Evolutionary conservation across 2,888 invertebrate genomes (phyloP).

Genomic region (Leucophora obtusa): DNA sequence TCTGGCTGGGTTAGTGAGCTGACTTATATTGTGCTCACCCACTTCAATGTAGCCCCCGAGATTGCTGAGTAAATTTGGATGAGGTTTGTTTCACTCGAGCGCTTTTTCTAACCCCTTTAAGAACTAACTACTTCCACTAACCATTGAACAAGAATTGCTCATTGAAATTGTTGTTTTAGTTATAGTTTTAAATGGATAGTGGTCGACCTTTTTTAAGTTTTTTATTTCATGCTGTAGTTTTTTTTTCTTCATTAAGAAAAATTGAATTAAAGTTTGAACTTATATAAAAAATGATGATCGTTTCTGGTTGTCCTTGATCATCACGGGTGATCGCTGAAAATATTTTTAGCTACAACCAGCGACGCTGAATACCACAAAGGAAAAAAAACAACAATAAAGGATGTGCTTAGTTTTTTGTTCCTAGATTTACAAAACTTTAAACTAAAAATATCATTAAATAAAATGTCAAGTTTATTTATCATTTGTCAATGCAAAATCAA

Average conservation of each 20-base stretch:
- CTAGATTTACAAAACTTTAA: slow-evolving; percentile 19
- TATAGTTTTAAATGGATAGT: not conserved
- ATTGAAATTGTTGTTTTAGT: not conserved
- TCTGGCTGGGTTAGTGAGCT: no score
- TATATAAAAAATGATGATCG: slow-evolving; percentile 30
- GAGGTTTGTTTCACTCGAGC: no score
- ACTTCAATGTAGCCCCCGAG: no score
- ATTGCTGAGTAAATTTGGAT: no score
- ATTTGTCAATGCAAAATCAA: slow-evolving; percentile 65
- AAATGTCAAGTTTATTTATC: slow-evolving; percentile 68
- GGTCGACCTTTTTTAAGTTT: not conserved
- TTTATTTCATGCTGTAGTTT: not conserved
- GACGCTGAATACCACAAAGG: not conserved
- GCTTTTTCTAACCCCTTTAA: no score
- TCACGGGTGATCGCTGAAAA: slow-evolving; percentile 32
- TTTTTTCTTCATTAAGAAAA: slow-evolving; percentile 4
- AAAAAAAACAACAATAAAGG: slow-evolving; percentile 32
- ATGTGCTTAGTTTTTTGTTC: slow-evolving; percentile 16
- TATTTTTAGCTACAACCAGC: not conserved
- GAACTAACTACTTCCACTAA: not conserved
- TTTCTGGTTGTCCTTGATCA: slow-evolving; percentile 61
- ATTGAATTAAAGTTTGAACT: slow-evolving; percentile 9
- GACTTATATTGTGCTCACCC: no score
- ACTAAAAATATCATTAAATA: slow-evolving; percentile 56
- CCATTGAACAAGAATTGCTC: not conserved